These are phyloP conservation scores for Turdus rufiventris DNA, from an alignment of 2,113 vertebrate genomes.

Conservation along the genomic window DNA sequence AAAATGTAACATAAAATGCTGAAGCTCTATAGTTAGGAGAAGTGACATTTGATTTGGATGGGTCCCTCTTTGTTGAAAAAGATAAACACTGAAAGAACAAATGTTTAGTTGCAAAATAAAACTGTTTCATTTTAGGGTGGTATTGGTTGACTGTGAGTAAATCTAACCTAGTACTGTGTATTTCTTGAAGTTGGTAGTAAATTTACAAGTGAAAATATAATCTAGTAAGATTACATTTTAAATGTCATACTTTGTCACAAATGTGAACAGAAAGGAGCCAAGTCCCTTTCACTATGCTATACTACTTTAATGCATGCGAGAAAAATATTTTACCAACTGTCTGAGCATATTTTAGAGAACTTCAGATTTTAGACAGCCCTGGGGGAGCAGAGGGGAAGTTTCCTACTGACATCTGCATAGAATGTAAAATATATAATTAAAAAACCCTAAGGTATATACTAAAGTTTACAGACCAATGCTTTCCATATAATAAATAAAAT, in stretches of 20 bases:
- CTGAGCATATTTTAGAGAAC: conserved; percentile 5
- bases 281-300: conserved; percentile 54
- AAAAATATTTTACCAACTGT: conserved; percentile 56
- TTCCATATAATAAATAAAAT: conserved; percentile 82
- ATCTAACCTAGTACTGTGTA: conserved; percentile 19
- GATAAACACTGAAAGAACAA: conserved; percentile 21
- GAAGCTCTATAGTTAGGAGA: conserved; percentile 20
- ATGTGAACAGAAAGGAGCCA: conserved; percentile 45
- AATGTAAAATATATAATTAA: conserved; percentile 78
- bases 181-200: conserved; percentile 1
- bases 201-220: conserved; percentile 47
- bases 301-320: conserved; percentile 67
- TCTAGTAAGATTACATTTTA: conserved; percentile 54
- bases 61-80: conserved; percentile 48
- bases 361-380: conserved; percentile 39
- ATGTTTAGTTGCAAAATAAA: neutral
- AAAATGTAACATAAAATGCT: conserved; percentile 69
- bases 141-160: neutral
- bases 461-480: conserved; percentile 78
- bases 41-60: conserved; percentile 7
- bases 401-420: conserved; percentile 67
- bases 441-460: conserved; percentile 75
- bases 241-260: conserved; percentile 28
- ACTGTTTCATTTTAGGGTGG: neutral
- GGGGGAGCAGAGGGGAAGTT: neutral